A percentile compares a stretch with the other conserved stretches of the same genome.
Evolutionary conservation across 2,888 invertebrate genomes (phyloP).

Genomic region (Lepidocyrtoides sp.): DNA sequence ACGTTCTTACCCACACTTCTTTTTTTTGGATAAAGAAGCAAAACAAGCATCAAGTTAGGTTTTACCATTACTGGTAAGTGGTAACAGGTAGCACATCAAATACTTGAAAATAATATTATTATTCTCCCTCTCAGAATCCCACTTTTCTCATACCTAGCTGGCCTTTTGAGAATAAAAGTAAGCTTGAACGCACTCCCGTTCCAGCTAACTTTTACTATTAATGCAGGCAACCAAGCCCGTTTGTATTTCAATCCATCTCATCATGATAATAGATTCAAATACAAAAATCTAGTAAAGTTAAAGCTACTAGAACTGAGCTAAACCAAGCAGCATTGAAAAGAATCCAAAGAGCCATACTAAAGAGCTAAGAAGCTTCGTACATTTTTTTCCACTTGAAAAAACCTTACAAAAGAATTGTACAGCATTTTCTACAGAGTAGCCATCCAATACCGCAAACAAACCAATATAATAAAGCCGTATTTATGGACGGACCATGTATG

Average conservation of each 20-base stretch:
- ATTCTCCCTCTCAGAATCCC: too few relatives aligned
- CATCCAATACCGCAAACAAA: not conserved
- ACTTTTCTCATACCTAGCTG: not conserved
- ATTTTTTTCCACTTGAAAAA: not conserved
- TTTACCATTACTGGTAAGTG: too few relatives aligned
- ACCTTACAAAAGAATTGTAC: conserved; percentile 9
- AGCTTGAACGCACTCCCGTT: not conserved
- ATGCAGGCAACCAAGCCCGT: not conserved
- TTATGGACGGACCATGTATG: not conserved
- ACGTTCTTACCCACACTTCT: too few relatives aligned
- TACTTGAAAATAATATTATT: too few relatives aligned
- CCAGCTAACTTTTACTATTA: not conserved
- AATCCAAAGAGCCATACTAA: conserved; percentile 19
- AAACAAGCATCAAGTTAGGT: too few relatives aligned
- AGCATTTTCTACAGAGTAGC: not conserved
- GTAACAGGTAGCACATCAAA: too few relatives aligned
- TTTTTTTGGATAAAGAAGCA: too few relatives aligned
- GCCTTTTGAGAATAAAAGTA: too few relatives aligned
- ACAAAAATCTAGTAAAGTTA: conserved; percentile 22
- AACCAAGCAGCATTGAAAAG: conserved; percentile 3
- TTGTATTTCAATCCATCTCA: conserved; percentile 7
- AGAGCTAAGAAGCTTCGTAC: not conserved
- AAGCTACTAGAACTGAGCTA: conserved; percentile 2
- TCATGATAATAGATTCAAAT: conserved; percentile 1
- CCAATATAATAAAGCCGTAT: too few relatives aligned